These are phyloP conservation scores for Clarias pachynema DNA, from an alignment of 2,797 vertebrate species.

Conservation along the genomic window DNA sequence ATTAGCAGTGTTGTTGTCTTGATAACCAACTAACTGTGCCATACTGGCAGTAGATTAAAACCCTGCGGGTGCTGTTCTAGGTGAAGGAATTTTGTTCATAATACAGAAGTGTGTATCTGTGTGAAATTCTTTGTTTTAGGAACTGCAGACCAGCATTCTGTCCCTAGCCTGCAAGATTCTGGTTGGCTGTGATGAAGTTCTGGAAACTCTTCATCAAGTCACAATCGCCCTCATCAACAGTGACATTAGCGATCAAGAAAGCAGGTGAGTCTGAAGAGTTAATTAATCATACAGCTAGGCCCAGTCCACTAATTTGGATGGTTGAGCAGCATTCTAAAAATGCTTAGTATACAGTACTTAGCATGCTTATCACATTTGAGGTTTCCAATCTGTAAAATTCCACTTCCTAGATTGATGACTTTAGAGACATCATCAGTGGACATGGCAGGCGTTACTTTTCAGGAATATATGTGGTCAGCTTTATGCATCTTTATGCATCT, in stretches of 20 bases:
- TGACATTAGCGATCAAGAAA: constrained; percentile 88
- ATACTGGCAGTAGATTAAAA: background rate
- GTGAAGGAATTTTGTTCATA: constrained; percentile 8
- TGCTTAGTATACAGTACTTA: background rate
- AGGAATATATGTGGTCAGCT: too few species aligned
- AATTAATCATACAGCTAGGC: background rate
- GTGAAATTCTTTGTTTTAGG: constrained; percentile 73
- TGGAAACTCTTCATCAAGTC: constrained; percentile 96
- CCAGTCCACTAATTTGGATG: background rate
- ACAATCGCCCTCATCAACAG: constrained; percentile 96
- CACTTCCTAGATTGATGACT: too few species aligned
- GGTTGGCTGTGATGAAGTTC: constrained; percentile 95
- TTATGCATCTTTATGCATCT: too few species aligned
- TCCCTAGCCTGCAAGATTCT: constrained; percentile 93
- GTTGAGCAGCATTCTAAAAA: background rate
- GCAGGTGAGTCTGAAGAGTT: constrained; percentile 74
- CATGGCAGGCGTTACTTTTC: too few species aligned
- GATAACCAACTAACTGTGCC: background rate
- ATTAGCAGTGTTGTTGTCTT: background rate
- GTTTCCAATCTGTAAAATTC: too few species aligned
- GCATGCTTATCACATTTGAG: background rate
- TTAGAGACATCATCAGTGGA: too few species aligned
- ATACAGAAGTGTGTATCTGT: background rate
- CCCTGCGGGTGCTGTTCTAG: background rate
- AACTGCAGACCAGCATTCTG: constrained; percentile 93